Conservation (phyloP, 2,797 vertebrate genomes). For the Macropodus opercularis region DNA sequence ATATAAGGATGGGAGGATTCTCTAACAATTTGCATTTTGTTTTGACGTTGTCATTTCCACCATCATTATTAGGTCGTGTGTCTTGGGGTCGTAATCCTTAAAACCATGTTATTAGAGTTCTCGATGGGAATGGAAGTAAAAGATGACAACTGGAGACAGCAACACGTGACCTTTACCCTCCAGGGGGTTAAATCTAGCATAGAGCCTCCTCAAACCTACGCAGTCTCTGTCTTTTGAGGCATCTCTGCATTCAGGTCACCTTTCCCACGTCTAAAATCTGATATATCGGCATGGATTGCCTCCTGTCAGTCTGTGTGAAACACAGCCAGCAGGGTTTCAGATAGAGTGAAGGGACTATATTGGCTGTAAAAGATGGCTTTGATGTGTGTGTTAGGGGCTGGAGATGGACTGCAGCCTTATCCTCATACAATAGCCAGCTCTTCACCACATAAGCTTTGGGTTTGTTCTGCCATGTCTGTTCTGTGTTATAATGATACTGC, state of each 20-base stretch:
- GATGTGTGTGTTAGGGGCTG: slow-evolving; percentile 59
- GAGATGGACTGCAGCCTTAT: slow-evolving; percentile 53
- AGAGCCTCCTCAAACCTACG: slow-evolving; percentile 32
- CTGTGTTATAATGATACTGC: slow-evolving; percentile 14
- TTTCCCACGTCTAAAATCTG: slow-evolving; percentile 63
- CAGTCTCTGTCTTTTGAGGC: slow-evolving; percentile 50
- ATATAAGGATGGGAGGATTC: too few species aligned
- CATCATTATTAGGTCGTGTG: too few species aligned
- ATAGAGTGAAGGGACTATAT: slow-evolving; percentile 52
- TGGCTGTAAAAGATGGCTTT: slow-evolving; percentile 64
- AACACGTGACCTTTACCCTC: too few species aligned
- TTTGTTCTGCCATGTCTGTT: slow-evolving; percentile 22
- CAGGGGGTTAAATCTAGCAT: slow-evolving; percentile 34
- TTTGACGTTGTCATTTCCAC: background rate
- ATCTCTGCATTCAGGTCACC: slow-evolving; percentile 67
- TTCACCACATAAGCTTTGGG: slow-evolving; percentile 35
- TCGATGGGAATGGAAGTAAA: background rate
- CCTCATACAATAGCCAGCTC: slow-evolving; percentile 23
- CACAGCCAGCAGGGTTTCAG: slow-evolving; percentile 63
- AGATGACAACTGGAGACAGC: too few species aligned
- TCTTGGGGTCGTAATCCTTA: too few species aligned
- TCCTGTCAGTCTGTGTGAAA: slow-evolving; percentile 75
- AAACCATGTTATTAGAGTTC: too few species aligned
- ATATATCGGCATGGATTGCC: slow-evolving; percentile 67
- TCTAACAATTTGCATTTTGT: background rate